Evolutionary conservation across 2,113 vertebrate species (phyloP), one percentile per base, ranked within the genome.

Genomic region (Eurypyga helias): DNA sequence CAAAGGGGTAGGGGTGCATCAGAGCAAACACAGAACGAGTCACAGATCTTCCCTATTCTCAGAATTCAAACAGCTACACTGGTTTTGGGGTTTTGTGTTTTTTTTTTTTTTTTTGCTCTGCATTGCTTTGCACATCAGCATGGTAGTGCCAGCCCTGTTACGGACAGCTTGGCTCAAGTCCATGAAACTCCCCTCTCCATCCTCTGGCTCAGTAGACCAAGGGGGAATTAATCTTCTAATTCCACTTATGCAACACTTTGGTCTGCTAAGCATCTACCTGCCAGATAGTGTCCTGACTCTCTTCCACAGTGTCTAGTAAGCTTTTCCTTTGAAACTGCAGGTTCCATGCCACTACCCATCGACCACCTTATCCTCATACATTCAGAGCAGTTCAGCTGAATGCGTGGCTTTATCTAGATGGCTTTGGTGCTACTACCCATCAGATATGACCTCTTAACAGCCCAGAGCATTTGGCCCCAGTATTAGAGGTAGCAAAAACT

Each of bases 101-200:
- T n/a, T n/a, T n/a, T n/a, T n/a, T n/a, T n/a, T 64, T 60, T 84
- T 77, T 65, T 58, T 2, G 0, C 21, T 89, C 81, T 57, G n/a
- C 41, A 83, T 17, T 73, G 49, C 71, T 86, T 69, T 69, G 64
- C 43, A 66, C 10, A 90, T 36, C 38, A 92, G 51, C 75, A n/a
- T n/a, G 72, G 28, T 38, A 77, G 8, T 43, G 45, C 28, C 52
- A 71, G 61, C 28, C n/a, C 36, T 77, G 46, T 69, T 87, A 80
- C 13, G 12, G 57, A 97, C 69, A 90, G 36, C 57, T 86, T 80
- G 49, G 90, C 60, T 85, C 13, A 71, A 91, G 76, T 87, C 86
- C 91, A 92, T 80, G 83, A 64, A 94, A 95, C 86, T 76, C 54
- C 73, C 82, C 64, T 96, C 51, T 88, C 79, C 20, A 55, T 61